These are phyloP conservation scores for Elephantulus edwardii DNA, from an alignment of 2,113 vertebrate species.

Conservation along the genomic window DNA sequence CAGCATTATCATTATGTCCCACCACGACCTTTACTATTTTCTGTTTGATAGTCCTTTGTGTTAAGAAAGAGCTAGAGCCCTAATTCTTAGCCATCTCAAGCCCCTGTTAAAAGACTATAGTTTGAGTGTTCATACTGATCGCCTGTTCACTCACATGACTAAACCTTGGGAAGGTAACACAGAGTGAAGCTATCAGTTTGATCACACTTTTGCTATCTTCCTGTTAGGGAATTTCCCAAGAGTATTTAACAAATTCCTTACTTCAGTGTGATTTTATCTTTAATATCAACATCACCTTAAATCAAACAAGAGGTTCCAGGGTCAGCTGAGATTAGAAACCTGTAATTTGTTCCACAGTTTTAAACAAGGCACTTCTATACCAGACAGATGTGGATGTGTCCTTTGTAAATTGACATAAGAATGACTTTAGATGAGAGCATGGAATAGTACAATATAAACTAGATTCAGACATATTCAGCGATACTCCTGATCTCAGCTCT, in stretches of 20 bases:
- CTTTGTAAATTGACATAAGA: background rate
- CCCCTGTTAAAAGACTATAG: background rate
- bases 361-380: background rate
- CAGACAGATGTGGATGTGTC: background rate
- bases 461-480: background rate
- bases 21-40: background rate
- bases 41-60: too few relatives aligned
- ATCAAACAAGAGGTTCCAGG: background rate
- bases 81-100: background rate
- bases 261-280: background rate
- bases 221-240: background rate
- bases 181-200: background rate
- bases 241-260: background rate
- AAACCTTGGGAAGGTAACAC: background rate
- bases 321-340: background rate
- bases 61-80: background rate
- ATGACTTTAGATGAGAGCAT: background rate
- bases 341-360: background rate
- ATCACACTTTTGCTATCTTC: background rate
- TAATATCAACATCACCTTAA: background rate
- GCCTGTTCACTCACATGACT: background rate
- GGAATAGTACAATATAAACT: background rate
- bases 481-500: background rate
- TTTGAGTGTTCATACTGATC: background rate
- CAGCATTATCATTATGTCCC: background rate